Evolutionary conservation across 2,888 invertebrate species (phyloP).

Genomic region (Conistra vaccinii): DNA sequence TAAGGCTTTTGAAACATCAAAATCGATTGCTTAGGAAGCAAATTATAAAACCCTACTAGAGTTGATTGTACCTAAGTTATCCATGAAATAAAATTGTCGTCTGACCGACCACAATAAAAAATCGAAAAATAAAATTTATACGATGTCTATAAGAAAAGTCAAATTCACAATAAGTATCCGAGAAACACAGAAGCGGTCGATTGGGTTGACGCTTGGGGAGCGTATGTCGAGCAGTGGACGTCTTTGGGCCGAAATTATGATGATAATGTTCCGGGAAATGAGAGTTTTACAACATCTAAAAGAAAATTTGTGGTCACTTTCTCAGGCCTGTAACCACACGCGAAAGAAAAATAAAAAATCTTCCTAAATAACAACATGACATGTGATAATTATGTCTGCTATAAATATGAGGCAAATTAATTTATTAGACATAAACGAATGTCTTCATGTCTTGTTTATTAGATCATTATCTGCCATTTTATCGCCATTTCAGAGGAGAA

Average conservation of each 20-base stretch:
- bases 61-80: background rate
- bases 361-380: background rate
- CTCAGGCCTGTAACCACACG: background rate
- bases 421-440: conserved; percentile 60
- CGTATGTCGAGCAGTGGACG: too few species aligned
- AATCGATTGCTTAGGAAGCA: background rate
- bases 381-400: conserved; percentile 17
- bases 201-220: background rate
- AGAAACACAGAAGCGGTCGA: background rate
- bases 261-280: background rate
- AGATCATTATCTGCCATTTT: conserved; percentile 60
- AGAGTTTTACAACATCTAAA: background rate
- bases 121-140: background rate
- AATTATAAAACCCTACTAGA: background rate
- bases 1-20: background rate
- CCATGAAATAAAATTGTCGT: background rate
- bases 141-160: background rate
- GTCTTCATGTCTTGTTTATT: conserved; percentile 63
- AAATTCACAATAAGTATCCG: background rate
- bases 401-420: conserved; percentile 57
- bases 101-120: background rate
- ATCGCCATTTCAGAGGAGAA: conserved; percentile 49
- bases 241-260: background rate
- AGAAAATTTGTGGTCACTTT: background rate
- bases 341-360: background rate